These are phyloP conservation scores for Myodes glareolus DNA, from an alignment of 2,113 vertebrate genomes.

Conservation along the genomic window DNA sequence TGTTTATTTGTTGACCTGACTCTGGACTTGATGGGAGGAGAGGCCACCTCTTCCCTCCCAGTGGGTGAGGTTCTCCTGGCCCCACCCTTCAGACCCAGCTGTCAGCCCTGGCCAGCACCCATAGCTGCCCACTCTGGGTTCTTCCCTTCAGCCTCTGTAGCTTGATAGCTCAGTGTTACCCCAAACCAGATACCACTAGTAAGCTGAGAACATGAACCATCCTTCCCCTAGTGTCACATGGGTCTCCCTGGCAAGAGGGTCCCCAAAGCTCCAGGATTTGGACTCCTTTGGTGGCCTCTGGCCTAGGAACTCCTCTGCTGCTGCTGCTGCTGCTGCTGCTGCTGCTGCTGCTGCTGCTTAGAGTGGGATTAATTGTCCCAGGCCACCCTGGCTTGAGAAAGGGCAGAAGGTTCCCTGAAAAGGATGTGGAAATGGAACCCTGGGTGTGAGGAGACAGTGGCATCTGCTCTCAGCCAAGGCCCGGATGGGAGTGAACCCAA, in stretches of 20 bases:
- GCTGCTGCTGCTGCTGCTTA: too few relatives aligned
- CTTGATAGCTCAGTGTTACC: not conserved
- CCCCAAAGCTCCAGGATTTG: not conserved
- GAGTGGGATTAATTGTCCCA: not conserved
- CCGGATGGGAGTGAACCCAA: not conserved
- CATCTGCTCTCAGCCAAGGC: not conserved
- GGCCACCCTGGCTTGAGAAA: not conserved
- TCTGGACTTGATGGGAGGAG: not conserved
- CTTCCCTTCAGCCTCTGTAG: not conserved
- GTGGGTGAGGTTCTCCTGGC: not conserved
- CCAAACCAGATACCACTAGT: not conserved
- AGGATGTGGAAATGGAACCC: too few relatives aligned
- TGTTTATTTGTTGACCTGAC: fast-evolving
- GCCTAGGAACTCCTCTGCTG: too few relatives aligned
- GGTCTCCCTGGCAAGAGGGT: not conserved
- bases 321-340: too few relatives aligned
- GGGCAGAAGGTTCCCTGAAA: not conserved
- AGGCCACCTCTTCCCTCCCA: not conserved
- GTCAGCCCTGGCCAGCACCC: not conserved
- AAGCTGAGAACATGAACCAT: not conserved
- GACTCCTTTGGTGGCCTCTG: not conserved
- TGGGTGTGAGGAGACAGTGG: not conserved
- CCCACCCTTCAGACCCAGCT: not conserved
- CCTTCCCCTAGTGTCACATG: fast-evolving
- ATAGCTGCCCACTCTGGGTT: not conserved